phyloP scores from a whole-genome alignment of 2,888 invertebrate species.

The Dasysyrphus tricinctus region DNA sequence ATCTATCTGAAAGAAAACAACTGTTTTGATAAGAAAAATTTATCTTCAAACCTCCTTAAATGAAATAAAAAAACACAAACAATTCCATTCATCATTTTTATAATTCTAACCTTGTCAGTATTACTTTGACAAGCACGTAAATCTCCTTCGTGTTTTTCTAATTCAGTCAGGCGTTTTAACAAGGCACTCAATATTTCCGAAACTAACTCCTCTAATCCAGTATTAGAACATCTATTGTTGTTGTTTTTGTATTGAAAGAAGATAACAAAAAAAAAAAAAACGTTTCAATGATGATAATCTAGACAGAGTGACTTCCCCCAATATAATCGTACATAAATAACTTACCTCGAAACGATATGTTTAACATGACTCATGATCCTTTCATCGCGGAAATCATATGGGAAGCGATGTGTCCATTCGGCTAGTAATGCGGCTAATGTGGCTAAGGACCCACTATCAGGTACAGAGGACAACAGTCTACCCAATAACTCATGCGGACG shows the following conservation, averaged over 20 bases:
- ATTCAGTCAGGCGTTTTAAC: conserved; percentile 84
- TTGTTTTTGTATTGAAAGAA: neutral
- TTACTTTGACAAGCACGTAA: conserved; percentile 82
- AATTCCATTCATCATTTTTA: conserved; percentile 46
- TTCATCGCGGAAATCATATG: conserved; percentile 84
- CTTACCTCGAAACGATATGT: conserved; percentile 83
- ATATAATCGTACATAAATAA: conserved; percentile 17
- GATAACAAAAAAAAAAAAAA: conserved; percentile 13
- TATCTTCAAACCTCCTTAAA: neutral
- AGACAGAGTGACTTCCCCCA: neutral
- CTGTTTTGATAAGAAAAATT: conserved; percentile 23
- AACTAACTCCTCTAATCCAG: conserved; percentile 82
- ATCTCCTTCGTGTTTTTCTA: conserved; percentile 83
- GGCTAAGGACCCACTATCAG: conserved; percentile 82
- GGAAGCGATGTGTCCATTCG: conserved; percentile 83
- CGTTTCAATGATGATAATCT: conserved; percentile 14
- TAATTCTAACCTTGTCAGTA: conserved; percentile 80
- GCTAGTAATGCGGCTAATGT: conserved; percentile 82
- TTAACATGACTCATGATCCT: conserved; percentile 84
- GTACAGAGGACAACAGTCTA: conserved; percentile 82
- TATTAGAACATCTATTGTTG: conserved; percentile 82
- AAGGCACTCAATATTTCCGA: conserved; percentile 84
- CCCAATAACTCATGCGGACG: conserved; percentile 83
- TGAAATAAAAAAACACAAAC: conserved; percentile 15
- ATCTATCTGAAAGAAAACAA: conserved; percentile 76